Evolutionary conservation across 2,797 vertebrate species (phyloP), one percentile per base, ranked within the genome.

Genomic region (Merluccius polli): DNA sequence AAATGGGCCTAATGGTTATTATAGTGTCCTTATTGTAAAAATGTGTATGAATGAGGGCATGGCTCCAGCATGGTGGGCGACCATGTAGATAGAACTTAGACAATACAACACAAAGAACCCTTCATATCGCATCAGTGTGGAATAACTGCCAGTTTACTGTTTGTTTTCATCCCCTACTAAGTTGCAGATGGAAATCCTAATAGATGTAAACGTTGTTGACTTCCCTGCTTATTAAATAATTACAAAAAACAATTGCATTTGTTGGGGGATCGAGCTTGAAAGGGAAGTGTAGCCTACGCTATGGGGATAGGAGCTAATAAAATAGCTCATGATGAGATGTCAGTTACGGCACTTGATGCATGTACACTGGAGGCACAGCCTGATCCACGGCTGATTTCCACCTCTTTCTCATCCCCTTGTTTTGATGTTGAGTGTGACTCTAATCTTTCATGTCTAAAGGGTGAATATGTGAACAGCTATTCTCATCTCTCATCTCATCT

Each of bases 381-480:
- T 18, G 85, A 85, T 90, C 81, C 38, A 78, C 77, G 70, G 80
- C 33, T 24, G 70, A 73, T 83, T 84, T 85, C 75, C 21, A 10
- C 52, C 3, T 8, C 52, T 63, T 86, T 80, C 81, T 86, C 73
- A 78, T 77, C 84, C 67, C 21, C 33, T 35, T 69, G 27, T 71
- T 41, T 18, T 16, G 38, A 74, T 77, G 82, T 87, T 82, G 81
- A 80, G 79, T 69, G 75, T 81, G 80, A 84, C 81, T 87, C 69
- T 36, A 82, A 79, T 83, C 79, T 87, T 87, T 81, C 80, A 69
- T 81, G 84, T 78, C 77, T 85, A 83, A 75, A 83, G 76, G 48
- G 72, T 63, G 70, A 88, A 81, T 82, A 77, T 79, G 74, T 77
- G 75, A 87, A 83, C 16, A 75, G 72, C 81, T 72, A 72, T 41